Evolutionary conservation across 2,888 invertebrate genomes (phyloP).

Genomic region (Drosophila barbarae): DNA sequence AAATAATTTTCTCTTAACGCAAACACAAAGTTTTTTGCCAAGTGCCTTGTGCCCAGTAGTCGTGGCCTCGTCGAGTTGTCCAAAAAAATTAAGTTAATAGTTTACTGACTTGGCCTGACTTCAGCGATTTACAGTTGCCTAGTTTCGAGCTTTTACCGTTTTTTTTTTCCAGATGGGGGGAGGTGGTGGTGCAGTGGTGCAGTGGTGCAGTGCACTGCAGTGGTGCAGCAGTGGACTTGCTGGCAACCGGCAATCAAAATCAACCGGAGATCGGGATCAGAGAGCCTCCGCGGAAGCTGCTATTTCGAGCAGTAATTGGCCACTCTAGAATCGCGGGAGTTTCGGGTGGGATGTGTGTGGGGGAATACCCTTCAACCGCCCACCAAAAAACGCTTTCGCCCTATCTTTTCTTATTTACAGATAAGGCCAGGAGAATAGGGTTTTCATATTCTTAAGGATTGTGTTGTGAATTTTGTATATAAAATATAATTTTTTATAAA

Average conservation of each 20-base stretch:
- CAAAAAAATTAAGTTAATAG: conserved; percentile 62
- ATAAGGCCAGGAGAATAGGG: not conserved
- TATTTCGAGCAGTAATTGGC: conserved; percentile 67
- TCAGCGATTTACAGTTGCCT: conserved; percentile 60
- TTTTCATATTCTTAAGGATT: not conserved
- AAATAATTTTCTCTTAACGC: not conserved
- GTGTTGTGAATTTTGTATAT: not conserved
- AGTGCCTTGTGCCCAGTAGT: conserved; percentile 53
- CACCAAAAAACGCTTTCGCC: conserved; percentile 1
- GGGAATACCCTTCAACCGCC: conserved; percentile 33
- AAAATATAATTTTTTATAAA: too few relatives aligned
- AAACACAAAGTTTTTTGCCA: not conserved
- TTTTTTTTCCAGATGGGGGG: conserved; percentile 2
- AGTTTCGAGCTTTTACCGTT: conserved; percentile 55
- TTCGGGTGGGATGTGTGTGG: conserved; percentile 1
- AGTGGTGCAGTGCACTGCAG: conserved; percentile 1
- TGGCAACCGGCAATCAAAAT: conserved; percentile 67
- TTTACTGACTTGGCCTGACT: conserved; percentile 53
- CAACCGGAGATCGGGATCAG: conserved; percentile 45
- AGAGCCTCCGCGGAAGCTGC: conserved; percentile 67
- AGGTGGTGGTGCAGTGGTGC: conserved; percentile 8
- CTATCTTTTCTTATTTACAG: not conserved
- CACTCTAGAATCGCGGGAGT: conserved; percentile 22
- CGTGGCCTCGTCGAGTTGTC: conserved; percentile 51
- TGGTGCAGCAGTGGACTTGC: conserved; percentile 2